Evolutionary conservation across 92 coral and sea anemone genomes (phyloP), one percentile per base, ranked within the genome.

Genomic region (Porites cylindrica): DNA sequence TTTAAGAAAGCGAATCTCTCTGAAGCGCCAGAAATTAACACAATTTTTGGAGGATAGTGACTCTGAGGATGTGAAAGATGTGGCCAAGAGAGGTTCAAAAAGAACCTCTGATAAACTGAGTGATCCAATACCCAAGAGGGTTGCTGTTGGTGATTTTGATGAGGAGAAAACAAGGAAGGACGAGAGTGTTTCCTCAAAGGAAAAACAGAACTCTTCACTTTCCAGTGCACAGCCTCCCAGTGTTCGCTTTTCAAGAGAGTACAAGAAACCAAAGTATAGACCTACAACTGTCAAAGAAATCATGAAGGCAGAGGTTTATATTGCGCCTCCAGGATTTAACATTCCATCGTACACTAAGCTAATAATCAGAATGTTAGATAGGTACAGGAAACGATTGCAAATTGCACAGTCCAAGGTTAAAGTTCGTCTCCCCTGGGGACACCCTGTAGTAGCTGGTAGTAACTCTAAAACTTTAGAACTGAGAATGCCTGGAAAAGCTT

Each of bases 331-430:
- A 5, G 89, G 89, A 29, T 54, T 85, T 23, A 53, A 53, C 58
- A 1, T 85, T 0, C 66, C 89, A 51, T 21, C 76, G 1, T 85
- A 85, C 64, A 78, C 83, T 6, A 0, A 1, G 47, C 47, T 85
- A 62, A 85, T 85, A 8, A 53, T 85, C 59, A 85, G 65, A 21
- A 76, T 85, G 89, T 77, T 85, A 53, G 89, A 85, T 24, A 74
- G 66, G 69, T 85, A 66, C 76, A 85, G 76, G 67, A 66, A 43
- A 47, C 70, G 7, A 13, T 60, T 85, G 32, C 63, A 78, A 56
- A 2, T 29, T 43, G 83, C 83, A 13, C 89, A 85, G 70, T 65
- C 77, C 60, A 76, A 59, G 47, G 76, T 77, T 67, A 66, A 51
- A 17, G 47, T 64, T 19, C 76, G 47, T 7, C 29, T 85, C 43